These are phyloP conservation scores for Drosophila kepulauana DNA, from an alignment of 1,140 invertebrate genomes.

Conservation along the genomic window DNA sequence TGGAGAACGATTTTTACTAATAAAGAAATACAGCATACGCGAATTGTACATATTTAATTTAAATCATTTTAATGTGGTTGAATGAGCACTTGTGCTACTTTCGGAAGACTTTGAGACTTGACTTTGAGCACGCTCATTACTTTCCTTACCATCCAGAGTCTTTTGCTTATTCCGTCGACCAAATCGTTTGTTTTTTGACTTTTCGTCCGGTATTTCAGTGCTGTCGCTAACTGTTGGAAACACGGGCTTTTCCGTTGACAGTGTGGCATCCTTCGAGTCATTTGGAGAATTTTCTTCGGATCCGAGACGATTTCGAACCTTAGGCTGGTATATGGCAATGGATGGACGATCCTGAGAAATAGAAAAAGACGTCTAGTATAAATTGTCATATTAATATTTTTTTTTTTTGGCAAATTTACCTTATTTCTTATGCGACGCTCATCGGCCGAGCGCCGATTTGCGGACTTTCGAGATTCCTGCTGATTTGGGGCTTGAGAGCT, in stretches of 20 bases:
- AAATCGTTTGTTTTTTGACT: slow-evolving; percentile 46
- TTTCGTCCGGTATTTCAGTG: slow-evolving; percentile 38
- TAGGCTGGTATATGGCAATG: slow-evolving; percentile 82
- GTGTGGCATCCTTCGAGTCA: slow-evolving; percentile 27
- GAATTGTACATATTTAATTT: background rate
- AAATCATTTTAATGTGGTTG: slow-evolving; percentile 41
- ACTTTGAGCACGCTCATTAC: slow-evolving; percentile 23
- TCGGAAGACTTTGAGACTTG: slow-evolving; percentile 64
- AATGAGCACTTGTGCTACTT: slow-evolving; percentile 56
- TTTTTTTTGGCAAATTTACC: slow-evolving; percentile 46
- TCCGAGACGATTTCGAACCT: slow-evolving; percentile 52
- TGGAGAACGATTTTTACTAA: slow-evolving; percentile 72
- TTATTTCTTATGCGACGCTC: slow-evolving; percentile 86
- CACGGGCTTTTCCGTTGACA: background rate
- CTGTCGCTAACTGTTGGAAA: slow-evolving; percentile 40
- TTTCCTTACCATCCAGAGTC: slow-evolving; percentile 31
- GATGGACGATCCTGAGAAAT: slow-evolving; percentile 81
- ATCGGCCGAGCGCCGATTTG: slow-evolving; percentile 43
- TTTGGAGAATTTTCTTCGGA: slow-evolving; percentile 59
- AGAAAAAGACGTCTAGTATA: background rate
- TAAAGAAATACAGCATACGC: background rate
- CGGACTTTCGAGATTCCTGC: slow-evolving; percentile 11
- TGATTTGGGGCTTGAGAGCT: background rate
- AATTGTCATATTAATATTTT: background rate
- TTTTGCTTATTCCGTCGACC: slow-evolving; percentile 63